phyloP scores from a whole-genome alignment of 2,888 invertebrate genomes.

The Trachelus tabidus region DNA sequence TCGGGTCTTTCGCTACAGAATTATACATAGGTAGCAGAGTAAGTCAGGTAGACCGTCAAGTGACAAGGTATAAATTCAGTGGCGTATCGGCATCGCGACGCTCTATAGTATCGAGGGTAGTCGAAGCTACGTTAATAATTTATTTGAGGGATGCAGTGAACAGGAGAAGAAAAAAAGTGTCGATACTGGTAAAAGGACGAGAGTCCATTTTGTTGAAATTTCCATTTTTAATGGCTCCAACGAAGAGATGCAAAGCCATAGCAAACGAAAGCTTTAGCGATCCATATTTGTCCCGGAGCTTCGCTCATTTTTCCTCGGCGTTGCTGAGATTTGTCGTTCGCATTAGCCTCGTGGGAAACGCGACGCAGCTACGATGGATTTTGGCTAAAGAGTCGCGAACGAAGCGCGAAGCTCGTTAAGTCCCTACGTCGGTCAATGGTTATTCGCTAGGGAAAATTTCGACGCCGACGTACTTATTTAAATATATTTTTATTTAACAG shows the following conservation, averaged over 20 bases:
- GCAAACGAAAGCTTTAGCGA: background rate
- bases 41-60: no score
- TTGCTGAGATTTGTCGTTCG: background rate
- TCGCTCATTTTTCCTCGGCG: background rate
- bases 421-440: conserved; percentile 41
- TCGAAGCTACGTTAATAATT: no score
- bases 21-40: no score
- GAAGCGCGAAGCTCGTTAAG: conserved; percentile 36
- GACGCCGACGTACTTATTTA: conserved; percentile 27
- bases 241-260: background rate
- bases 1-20: no score
- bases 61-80: no score
- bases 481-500: conserved; percentile 50
- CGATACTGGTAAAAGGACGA: background rate
- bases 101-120: no score
- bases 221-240: background rate
- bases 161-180: no score
- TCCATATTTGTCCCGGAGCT: background rate
- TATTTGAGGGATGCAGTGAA: no score
- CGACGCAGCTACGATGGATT: conserved; percentile 14
- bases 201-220: background rate
- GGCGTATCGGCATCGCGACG: no score
- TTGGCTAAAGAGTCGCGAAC: conserved; percentile 26
- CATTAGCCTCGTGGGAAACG: background rate
- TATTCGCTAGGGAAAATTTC: conserved; percentile 16